Base-by-base conservation (phyloP, 1,140 invertebrate genomes). In the Diabrotica undecimpunctata region DNA sequence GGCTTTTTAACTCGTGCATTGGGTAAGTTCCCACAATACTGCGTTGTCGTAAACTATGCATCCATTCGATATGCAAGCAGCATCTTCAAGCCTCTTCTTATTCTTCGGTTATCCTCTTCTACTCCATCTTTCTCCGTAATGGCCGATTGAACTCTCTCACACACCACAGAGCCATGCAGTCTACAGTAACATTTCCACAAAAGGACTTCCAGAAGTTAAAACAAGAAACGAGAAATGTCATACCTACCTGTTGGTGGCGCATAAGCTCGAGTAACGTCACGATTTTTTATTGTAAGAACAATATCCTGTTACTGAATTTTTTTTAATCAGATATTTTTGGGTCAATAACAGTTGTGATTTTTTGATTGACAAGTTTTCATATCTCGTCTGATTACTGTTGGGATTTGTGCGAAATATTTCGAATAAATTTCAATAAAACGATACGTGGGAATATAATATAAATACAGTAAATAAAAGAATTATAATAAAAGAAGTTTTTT, bases 121-220 rank as follows among this genome's bases (percentile, higher is more conserved):
- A 13, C 55, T 60, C 39, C 58, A 14, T 60, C 58, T 54, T 35
- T 13, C 12, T 50, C 58, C 14, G 58, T 60, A 60, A 60, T 60
- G 46, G 58, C 58, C 58, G 58, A 60, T 60, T 60, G 58, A 60
- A 60, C 58, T 60, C 58, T 60, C 58, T 60, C 58, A 60, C 58
- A 60, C 58, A 60, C 58, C 41, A 12, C 41, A 60, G 58, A 60
- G 58, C 58, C 58, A 60, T 60, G 58, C 58, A 60, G 58, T 60
- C 58, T 60, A 51, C 58, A 37, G 58, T 41, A 10, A 38, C 41
- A 60, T 60, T 14, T 60, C 58, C 58, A 14, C 58, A 60, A 39
- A 60, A 60, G 58, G 58, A 60, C 58, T 60, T 60, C 58, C 58
- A 60, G 58, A 41, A 60, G 58, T 41, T 51, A 13, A 25, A 39